Base-by-base conservation (phyloP, 2,888 invertebrate genomes). In the Helobdella robusta region DNA sequence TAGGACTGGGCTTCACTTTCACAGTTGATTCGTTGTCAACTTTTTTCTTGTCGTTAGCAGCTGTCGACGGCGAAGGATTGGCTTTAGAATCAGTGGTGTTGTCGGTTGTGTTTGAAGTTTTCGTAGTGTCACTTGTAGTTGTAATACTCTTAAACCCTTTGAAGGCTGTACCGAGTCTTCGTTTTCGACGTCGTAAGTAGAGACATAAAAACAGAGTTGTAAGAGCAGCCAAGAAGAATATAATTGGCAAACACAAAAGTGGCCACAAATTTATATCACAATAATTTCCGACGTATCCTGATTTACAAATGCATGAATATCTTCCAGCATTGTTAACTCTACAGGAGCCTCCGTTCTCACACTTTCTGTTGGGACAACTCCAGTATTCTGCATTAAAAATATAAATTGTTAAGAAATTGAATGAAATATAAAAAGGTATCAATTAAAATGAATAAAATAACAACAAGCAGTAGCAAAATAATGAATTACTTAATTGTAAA, bases 261-360 rank as follows among this genome's bases (percentile, higher is more conserved):
- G 46, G 32, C 62, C 62, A 62, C 44, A 62, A 20, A 28, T 62
- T 62, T n/a, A n/a, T 25, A 8, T 62, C 62, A 44, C 62, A 62
- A 50, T 62, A 62, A 18, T 35, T 28, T 18, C 62, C 62, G 18
- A 30, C 15, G 62, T 62, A 62, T n/a, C 36, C 44, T 18, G 28
- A 20, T 20, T 44, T n/a, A 28, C 62, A 62, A n/a, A 32, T 23
- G 46, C 62, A 62, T 3, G 20, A 23, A 32, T 50, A 34, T 30
- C 30, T 36, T 8, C 62, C 62, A 4, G 40, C 32, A n/a, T n/a
- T 62, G 23, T 28, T 50, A 18, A 50, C 62, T 2, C 1, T 11
- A 18, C 62, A 62, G 20, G 1, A 2, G 32, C 62, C 62, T 5
- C 44, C 62, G 50, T 62, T 46, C n/a, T 36, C 30, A 23, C 62